These are phyloP conservation scores for Cyclina sinensis DNA, from an alignment of 1,140 invertebrate species.

Conservation along the genomic window DNA sequence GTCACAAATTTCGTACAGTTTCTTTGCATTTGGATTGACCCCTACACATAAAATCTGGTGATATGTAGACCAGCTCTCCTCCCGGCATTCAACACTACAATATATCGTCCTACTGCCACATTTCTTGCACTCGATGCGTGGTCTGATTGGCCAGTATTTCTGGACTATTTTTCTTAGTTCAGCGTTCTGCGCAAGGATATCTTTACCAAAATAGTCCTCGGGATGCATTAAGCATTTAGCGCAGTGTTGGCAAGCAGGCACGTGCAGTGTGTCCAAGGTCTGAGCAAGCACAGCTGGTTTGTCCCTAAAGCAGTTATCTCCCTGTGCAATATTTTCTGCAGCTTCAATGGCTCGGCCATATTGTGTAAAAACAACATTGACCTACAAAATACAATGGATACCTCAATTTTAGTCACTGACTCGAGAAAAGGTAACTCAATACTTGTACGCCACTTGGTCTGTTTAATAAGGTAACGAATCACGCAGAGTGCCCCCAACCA, in stretches of 20 bases:
- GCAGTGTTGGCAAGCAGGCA: slow-evolving; percentile 76
- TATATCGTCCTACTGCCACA: slow-evolving; percentile 73
- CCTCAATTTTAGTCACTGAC: no score
- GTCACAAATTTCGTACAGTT: slow-evolving; percentile 74
- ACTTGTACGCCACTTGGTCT: no score
- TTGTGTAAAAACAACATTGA: slow-evolving; percentile 70
- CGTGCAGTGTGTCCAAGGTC: slow-evolving; percentile 67
- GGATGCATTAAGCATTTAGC: slow-evolving; percentile 74
- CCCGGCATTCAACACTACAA: slow-evolving; percentile 74
- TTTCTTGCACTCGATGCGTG: slow-evolving; percentile 57
- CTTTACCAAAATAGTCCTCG: slow-evolving; percentile 73
- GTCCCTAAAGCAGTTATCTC: slow-evolving; percentile 75
- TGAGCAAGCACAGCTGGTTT: slow-evolving; percentile 74
- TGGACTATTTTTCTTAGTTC: slow-evolving; percentile 70
- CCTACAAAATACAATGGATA: slow-evolving; percentile 41
- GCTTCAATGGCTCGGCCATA: slow-evolving; percentile 72
- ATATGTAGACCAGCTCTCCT: slow-evolving; percentile 76
- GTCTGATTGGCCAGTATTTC: slow-evolving; percentile 73
- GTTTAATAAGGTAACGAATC: no score
- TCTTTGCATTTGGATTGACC: slow-evolving; percentile 54
- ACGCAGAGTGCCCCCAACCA: no score
- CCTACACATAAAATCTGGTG: slow-evolving; percentile 77
- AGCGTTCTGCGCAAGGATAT: slow-evolving; percentile 54
- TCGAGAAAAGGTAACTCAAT: no score
- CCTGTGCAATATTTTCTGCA: slow-evolving; percentile 65